phyloP scores from a whole-genome alignment of 2,797 vertebrate species.

The Phyllotis vaccarum region DNA sequence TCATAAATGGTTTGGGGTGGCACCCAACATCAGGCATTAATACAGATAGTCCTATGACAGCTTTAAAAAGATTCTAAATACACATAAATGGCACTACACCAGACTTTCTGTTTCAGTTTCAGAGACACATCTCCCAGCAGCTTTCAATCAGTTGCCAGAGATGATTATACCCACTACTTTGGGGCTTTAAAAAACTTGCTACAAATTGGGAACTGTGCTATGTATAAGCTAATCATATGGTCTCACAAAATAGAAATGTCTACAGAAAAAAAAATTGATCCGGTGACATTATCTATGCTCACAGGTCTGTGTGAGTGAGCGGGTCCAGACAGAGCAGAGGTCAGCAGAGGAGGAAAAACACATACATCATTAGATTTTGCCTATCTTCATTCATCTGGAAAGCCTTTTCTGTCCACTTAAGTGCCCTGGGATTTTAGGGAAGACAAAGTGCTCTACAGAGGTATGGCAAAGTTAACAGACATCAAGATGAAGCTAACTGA shows the following conservation, averaged over 20 bases:
- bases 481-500: not conserved
- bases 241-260: not conserved
- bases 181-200: not conserved
- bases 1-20: not conserved
- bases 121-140: too few species aligned
- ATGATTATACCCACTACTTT: not conserved
- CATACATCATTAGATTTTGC: not conserved
- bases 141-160: too few species aligned
- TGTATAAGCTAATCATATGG: not conserved
- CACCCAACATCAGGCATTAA: too few species aligned
- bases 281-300: not conserved
- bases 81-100: too few species aligned
- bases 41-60: too few species aligned
- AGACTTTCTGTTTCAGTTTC: too few species aligned
- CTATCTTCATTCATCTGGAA: not conserved
- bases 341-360: not conserved
- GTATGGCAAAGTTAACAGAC: not conserved
- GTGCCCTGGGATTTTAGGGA: not conserved
- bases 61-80: too few species aligned
- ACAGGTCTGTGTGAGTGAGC: not conserved
- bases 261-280: not conserved
- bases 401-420: slow-evolving; percentile 10
- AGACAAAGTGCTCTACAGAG: not conserved
- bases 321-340: not conserved
- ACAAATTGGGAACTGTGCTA: not conserved